Base-by-base conservation (phyloP, 2,113 vertebrate genomes). In the Galeopterus variegatus region DNA sequence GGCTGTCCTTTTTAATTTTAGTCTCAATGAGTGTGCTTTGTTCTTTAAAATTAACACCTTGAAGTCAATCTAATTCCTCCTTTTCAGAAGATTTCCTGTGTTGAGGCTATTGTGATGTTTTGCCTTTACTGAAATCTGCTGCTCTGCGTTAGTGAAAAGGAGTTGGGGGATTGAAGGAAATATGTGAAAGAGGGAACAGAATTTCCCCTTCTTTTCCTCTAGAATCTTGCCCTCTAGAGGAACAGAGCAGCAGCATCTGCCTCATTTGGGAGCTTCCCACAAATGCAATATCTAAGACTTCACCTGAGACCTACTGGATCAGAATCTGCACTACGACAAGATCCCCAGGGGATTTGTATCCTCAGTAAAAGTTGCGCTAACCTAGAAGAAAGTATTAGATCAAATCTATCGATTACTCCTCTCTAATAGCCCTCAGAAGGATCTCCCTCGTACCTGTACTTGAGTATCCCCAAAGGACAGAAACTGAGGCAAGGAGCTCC, bases 331-430 rank as follows among this genome's bases (percentile, higher is more conserved):
- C 13, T 21, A 6, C 62, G 60, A 50, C 15, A 36, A 23, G 58
- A 73, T 41, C 4, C 8, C 36, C 5, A 0, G 0, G 12, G 0
- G 11, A 24, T 48, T 15, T 11, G 1, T 18, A 10, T 2, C 8
- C 73, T n/a, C 13, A 0, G 15, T n/a, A 48, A 10, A 19, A 75
- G 6, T 0, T 72, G 21, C 33, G 6, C 41, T 58, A 48, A 23
- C 19, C 50, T 5, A 28, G 76, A 75, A 50, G 60, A 58, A 67
- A 28, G 24, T 52, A 33, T 54, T n/a, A 4, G 14, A 10, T 52
- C 24, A 84, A 69, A 56, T 75, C 24, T 60, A 8, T 18, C 52
- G 28, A 18, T 3, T 62, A 64, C 14, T 31, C 13, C 1, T 85
- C 41, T 24, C 21, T n/a, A 8, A n/a, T 17, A 14, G 64, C 12